phyloP scores from a whole-genome alignment of 2,113 vertebrate genomes.

The human region GRCh38 chr14:34166501-34167000 shows the following conservation, averaged over 20 bases:
- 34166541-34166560: background rate
- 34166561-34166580: background rate
- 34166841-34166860: constrained; percentile 48
- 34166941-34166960: constrained; percentile 77
- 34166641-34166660: background rate
- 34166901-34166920: constrained; percentile 66
- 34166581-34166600: constrained; percentile 8
- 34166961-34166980: constrained; percentile 80
- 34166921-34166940: constrained; percentile 68
- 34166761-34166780: constrained; percentile 73
- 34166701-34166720: constrained; percentile 74
- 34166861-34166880: constrained; percentile 74
- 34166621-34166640: constrained; percentile 50
- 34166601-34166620: background rate
- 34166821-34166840: constrained; percentile 73
- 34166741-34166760: constrained; percentile 71
- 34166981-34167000: constrained; percentile 79
- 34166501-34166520: background rate
- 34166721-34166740: constrained; percentile 71
- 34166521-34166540: background rate
- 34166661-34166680: constrained; percentile 22
- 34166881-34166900: constrained; percentile 73
- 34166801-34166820: constrained; percentile 66
- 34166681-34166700: constrained; percentile 71
- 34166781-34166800: constrained; percentile 59